Conservation (phyloP, 1,140 invertebrate species). For the Drosophila ironensis region DNA sequence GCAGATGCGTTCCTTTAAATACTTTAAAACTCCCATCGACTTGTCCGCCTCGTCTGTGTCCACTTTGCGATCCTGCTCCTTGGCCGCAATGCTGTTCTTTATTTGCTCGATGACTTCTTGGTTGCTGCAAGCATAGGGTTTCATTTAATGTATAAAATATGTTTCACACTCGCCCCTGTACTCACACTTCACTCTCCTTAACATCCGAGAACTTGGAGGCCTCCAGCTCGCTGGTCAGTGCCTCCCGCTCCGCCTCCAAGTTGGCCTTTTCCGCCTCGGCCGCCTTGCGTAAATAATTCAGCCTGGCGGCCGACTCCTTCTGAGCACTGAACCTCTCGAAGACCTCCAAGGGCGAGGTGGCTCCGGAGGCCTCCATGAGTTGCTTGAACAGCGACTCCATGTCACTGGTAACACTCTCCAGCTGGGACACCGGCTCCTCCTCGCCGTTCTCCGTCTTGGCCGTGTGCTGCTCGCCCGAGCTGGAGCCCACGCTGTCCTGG, state of each 20-base stretch:
- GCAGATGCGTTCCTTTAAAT: constrained; percentile 82
- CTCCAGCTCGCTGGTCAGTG: constrained; percentile 87
- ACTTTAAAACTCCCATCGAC: constrained; percentile 82
- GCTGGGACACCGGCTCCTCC: constrained; percentile 76
- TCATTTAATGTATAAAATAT: background rate
- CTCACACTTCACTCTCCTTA: constrained; percentile 90
- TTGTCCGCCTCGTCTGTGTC: constrained; percentile 81
- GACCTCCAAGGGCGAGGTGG: constrained; percentile 88
- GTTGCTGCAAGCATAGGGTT: constrained; percentile 83
- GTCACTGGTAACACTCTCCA: constrained; percentile 78
- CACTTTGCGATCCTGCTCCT: constrained; percentile 82
- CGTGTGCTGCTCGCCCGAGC: constrained; percentile 82
- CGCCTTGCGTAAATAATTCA: constrained; percentile 85
- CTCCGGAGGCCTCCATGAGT: constrained; percentile 89
- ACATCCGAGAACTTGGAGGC: constrained; percentile 90
- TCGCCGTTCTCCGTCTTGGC: constrained; percentile 82
- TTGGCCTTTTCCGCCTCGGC: constrained; percentile 88
- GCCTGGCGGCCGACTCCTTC: constrained; percentile 86
- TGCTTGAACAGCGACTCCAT: constrained; percentile 88
- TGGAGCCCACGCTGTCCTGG: constrained; percentile 83
- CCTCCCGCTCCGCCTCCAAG: constrained; percentile 87
- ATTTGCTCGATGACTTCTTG: constrained; percentile 86
- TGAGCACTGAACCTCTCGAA: constrained; percentile 88
- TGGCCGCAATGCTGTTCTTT: constrained; percentile 84
- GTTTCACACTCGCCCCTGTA: constrained; percentile 11